Percentiles rank a stretch among this genome's conserved stretches.
phyloP scores from a whole-genome alignment of 2,888 invertebrate species.

The Melolontha melolontha region DNA sequence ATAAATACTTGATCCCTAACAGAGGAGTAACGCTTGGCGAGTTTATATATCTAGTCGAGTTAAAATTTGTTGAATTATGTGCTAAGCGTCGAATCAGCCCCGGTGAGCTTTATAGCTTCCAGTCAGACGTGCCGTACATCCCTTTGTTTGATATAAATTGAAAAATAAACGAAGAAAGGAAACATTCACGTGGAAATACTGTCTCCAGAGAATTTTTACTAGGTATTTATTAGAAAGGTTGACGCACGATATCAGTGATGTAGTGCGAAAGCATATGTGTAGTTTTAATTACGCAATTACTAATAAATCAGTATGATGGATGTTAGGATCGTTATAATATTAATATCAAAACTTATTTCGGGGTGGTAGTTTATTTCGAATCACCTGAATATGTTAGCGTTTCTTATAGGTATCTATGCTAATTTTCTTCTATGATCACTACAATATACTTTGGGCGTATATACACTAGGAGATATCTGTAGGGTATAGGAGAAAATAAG shows the following conservation, averaged over 20 bases:
- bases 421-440: too few species aligned
- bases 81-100: constrained; percentile 30
- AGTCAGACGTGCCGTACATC: constrained; percentile 13
- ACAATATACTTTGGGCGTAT: too few species aligned
- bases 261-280: too few species aligned
- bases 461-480: too few species aligned
- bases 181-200: constrained; percentile 18
- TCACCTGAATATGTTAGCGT: too few species aligned
- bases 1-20: constrained; percentile 39
- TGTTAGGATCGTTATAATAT: too few species aligned
- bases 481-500: too few species aligned
- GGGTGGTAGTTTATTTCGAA: too few species aligned
- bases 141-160: constrained; percentile 34
- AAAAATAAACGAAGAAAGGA: constrained; percentile 26
- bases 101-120: constrained; percentile 21
- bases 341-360: too few species aligned
- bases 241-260: background rate
- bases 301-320: too few species aligned
- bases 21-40: constrained; percentile 17
- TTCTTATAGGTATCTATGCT: too few species aligned
- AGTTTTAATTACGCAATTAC: too few species aligned
- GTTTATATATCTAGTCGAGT: constrained; percentile 30
- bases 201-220: constrained; percentile 18
- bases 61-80: constrained; percentile 37
- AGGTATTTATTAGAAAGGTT: constrained; percentile 17